A percentile compares a stretch with the other conserved stretches of the same genome.
These are phyloP conservation scores for Halictus quadricinctus DNA, from an alignment of 2,888 invertebrate species.

Conservation along the genomic window DNA sequence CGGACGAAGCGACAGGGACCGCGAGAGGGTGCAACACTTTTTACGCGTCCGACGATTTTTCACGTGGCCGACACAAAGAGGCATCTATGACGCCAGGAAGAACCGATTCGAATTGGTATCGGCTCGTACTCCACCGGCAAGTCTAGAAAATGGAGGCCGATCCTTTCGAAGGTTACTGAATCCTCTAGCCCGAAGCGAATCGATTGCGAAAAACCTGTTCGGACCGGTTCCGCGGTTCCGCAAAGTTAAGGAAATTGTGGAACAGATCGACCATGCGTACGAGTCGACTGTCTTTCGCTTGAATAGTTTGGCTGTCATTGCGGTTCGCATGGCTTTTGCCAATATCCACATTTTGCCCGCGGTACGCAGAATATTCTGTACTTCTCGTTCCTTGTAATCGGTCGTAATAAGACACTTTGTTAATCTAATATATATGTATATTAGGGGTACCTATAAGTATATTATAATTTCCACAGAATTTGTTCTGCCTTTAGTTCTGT, in stretches of 20 bases:
- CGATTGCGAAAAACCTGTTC: constrained; percentile 70
- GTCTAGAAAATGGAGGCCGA: constrained; percentile 65
- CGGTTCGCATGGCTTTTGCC: background rate
- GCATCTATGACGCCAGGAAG: constrained; percentile 13
- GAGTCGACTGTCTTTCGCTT: constrained; percentile 22
- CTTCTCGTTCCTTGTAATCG: background rate
- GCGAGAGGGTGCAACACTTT: background rate
- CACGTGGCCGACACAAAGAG: background rate
- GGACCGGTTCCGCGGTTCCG: constrained; percentile 69
- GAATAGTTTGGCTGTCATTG: constrained; percentile 20
- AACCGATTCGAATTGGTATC: constrained; percentile 70
- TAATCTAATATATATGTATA: too few species aligned
- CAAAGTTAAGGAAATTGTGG: constrained; percentile 73
- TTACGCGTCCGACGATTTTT: background rate
- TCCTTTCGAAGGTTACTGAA: constrained; percentile 64
- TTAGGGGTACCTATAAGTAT: too few species aligned
- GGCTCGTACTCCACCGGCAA: constrained; percentile 28
- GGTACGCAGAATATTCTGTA: background rate
- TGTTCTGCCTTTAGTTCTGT: too few species aligned
- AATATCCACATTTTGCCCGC: background rate
- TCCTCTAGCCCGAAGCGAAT: constrained; percentile 67
- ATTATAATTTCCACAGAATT: too few species aligned
- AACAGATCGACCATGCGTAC: constrained; percentile 66
- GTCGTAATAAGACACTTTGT: background rate
- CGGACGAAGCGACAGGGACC: background rate